Base-by-base conservation (phyloP, 2,113 vertebrate genomes). In the Dicaeum eximium region DNA sequence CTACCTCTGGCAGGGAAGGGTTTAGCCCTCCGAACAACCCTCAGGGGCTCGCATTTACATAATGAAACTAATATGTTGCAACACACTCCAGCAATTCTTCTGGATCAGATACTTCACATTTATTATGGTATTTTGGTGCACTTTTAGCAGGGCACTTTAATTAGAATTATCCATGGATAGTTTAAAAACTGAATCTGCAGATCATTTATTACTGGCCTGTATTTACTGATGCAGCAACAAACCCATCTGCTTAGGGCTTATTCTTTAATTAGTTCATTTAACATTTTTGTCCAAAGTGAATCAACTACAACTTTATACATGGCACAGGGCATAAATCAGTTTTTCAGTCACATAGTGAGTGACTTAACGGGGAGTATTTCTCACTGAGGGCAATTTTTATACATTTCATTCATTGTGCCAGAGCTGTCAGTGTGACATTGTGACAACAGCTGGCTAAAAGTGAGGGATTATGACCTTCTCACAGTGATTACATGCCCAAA, bases 231-330 rank as follows among this genome's bases (percentile, higher is more conserved):
- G 93, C 86, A 97, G 80, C 86, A 93, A 95, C 56, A 96, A 97
- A 92, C 70, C 91, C 96, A 97, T 95, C 89, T 97, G 92, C 61
- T 95, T 86, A 90, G 88, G 83, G 72, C 70, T 92, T 93, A 96
- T 93, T 81, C 81, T 64, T 97, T 97, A 97, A 97, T 97, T 96
- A 97, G 91, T 89, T 86, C 88, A 90, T 95, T 96, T 97, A 93
- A 57, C 90, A 93, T 64, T 96, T 97, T 94, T 88, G 79, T 91
- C 85, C 80, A 67, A 93, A 96, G 67, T 86, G 71, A 93, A 95
- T 72, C 1, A 2, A 62, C 86, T 90, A 88, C 18, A 6, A 62
- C 86, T 91, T 82, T 58, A 73, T 65, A 42, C 64, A 54, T 3
- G 1, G 33, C 79, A 42, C 17, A 80, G 56, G 71, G 11, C 85